A percentile compares a stretch with the other conserved stretches of the same genome.
phyloP scores from a whole-genome alignment of 2,797 vertebrate genomes.

The Brachymystax lenok region DNA sequence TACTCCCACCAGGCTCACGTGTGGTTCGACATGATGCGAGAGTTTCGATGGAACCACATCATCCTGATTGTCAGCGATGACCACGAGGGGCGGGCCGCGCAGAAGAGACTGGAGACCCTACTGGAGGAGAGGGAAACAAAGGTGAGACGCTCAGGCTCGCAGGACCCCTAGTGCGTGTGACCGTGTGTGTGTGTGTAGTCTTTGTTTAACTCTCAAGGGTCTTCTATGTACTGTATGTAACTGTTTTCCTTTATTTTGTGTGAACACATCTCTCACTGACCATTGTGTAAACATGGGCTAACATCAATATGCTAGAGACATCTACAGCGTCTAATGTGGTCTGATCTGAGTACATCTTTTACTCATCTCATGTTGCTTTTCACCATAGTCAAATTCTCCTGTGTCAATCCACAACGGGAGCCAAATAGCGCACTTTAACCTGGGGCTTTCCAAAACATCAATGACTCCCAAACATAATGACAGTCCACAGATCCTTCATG shows the following conservation, averaged over 20 bases:
- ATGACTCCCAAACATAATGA: constrained; percentile 36
- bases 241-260: constrained; percentile 84
- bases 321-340: constrained; percentile 94
- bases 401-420: constrained; percentile 90
- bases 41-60: constrained; percentile 98
- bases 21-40: constrained; percentile 99
- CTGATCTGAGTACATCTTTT: constrained; percentile 76
- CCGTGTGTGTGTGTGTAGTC: constrained; percentile 22
- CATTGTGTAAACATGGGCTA: constrained; percentile 95
- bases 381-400: constrained; percentile 95
- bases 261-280: constrained; percentile 92
- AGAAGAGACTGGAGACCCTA: constrained; percentile 97
- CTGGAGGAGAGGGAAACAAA: constrained; percentile 97
- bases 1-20: constrained; percentile 98
- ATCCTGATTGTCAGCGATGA: constrained; percentile 98
- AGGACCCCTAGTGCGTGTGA: constrained; percentile 15
- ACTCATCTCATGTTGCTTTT: constrained; percentile 98
- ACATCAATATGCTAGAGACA: constrained; percentile 86
- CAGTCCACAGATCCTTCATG: not conserved
- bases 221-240: constrained; percentile 83
- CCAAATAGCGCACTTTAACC: constrained; percentile 90
- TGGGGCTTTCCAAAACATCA: constrained; percentile 94
- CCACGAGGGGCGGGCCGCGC: constrained; percentile 96
- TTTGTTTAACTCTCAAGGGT: constrained; percentile 55
- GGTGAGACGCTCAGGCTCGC: constrained; percentile 80